phyloP scores from a whole-genome alignment of 30 jellyfish, hydroid and myxozoan genomes.

The Pelagia noctiluca region DNA sequence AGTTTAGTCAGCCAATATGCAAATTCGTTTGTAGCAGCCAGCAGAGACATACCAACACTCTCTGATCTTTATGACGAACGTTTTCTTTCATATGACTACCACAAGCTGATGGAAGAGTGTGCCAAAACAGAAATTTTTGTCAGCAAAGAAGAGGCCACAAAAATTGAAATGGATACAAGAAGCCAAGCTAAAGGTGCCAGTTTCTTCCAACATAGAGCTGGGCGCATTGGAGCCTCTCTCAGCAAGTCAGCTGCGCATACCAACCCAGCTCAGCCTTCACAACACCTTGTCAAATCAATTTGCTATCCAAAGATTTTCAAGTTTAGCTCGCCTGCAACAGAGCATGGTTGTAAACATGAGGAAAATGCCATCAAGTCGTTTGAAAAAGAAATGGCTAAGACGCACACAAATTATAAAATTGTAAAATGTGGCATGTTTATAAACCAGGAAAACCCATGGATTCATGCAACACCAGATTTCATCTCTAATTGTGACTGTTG shows the following conservation, averaged over 20 bases:
- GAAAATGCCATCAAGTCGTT: conserved; percentile 20
- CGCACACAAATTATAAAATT: not conserved
- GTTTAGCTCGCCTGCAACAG: conserved; percentile 41
- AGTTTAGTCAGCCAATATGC: conserved; percentile 39
- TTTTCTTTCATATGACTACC: conserved; percentile 25
- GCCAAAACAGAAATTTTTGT: conserved; percentile 9
- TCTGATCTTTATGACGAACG: conserved; percentile 18
- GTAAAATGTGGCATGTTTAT: not conserved
- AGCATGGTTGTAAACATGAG: conserved; percentile 42
- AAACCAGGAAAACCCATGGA: not conserved
- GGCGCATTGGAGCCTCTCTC: conserved; percentile 54
- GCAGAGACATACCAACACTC: conserved; percentile 30
- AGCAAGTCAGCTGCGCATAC: conserved; percentile 38
- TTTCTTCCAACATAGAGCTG: conserved; percentile 46
- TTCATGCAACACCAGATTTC: conserved; percentile 30
- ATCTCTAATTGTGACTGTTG: conserved; percentile 23
- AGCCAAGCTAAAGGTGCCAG: conserved; percentile 48
- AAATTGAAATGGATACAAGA: conserved; percentile 50
- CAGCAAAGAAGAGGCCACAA: conserved; percentile 5
- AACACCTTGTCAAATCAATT: conserved; percentile 19
- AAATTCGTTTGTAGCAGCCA: conserved; percentile 9
- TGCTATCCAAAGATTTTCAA: conserved; percentile 29
- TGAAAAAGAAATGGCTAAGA: conserved; percentile 12
- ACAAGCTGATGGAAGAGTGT: conserved; percentile 15
- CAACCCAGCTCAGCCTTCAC: conserved; percentile 51